A percentile compares a stretch with the other conserved stretches of the same genome.
Conservation (phyloP, 2,888 invertebrate genomes). For the Rotaria socialis region DNA sequence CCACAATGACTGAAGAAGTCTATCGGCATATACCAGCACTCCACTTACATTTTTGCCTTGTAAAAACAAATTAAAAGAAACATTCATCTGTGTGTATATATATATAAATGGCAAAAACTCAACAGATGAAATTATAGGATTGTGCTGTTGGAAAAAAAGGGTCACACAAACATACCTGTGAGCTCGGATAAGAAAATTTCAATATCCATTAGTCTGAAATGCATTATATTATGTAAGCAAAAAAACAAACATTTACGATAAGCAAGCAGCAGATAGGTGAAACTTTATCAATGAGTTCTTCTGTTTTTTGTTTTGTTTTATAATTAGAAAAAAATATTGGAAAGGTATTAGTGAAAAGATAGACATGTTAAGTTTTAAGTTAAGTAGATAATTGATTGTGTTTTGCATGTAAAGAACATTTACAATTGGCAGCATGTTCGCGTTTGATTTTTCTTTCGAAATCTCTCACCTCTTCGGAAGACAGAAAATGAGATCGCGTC, state of each 20-base stretch:
- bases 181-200: not conserved
- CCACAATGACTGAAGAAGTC: no score
- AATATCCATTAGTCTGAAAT: not conserved
- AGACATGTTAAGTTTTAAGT: not conserved
- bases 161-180: not conserved
- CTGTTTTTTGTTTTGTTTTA: no score
- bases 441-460: conserved; percentile 14
- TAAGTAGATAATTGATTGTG: not conserved
- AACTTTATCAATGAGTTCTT: not conserved
- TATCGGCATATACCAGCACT: not conserved
- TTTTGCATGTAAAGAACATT: conserved; percentile 10
- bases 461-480: not conserved
- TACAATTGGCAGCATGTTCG: conserved; percentile 21
- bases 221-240: not conserved
- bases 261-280: no score
- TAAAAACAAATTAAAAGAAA: not conserved
- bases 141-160: not conserved
- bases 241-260: not conserved
- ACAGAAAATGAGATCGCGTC: not conserved
- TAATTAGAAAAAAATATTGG: not conserved
- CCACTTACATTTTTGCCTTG: not conserved
- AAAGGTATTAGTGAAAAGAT: not conserved
- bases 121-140: not conserved
- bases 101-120: no score
- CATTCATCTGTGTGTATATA: not conserved